Base-by-base conservation (phyloP, 2,888 invertebrate species). In the Eupithecia abbreviata region DNA sequence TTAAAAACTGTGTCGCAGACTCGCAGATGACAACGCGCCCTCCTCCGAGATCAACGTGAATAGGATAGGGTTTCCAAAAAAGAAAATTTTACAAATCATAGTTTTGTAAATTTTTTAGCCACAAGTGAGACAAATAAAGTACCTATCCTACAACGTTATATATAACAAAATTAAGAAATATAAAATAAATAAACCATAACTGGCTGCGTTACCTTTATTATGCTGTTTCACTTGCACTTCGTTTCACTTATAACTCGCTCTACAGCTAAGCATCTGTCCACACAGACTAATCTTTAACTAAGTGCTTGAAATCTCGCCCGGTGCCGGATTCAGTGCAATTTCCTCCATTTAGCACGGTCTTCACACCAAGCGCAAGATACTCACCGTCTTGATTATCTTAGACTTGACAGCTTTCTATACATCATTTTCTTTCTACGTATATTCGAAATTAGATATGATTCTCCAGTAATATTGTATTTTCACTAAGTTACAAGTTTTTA, bases 311-410 rank as follows among this genome's bases (percentile, higher is more conserved):
- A 74, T 45, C 67, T 43, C 42, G 58, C 10, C 18, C 10, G 42
- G 67, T 71, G 66, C 73, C 75, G 73, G 70, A 72, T 58, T 43
- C 49, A 51, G 62, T 45, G 47, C 71, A 15, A 68, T 79, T 71
- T 75, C 72, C 73, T 72, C 66, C 62, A 75, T 73, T 73, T 69
- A 55, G 43, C 73, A 78, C 75, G 77, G 73, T 73, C 51, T 62
- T 75, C 58, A 62, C n/a, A 51, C 49, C 43, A 43, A 58, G 45
- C 15, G 10, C 13, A n/a, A n/a, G 12, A 62, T 43, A 12, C 69
- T 42, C 15, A 58, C 4, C 18, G 18, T 10, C 7, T 58, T 58
- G 1, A 10, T 58, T 58, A 58, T 30, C 18, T 66, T n/a, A 58
- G 47, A 58, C 45, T 43, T 71, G 66, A 49, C 68, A 71, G 68